These are phyloP conservation scores for Cyanoderma ruficeps DNA, from an alignment of 2,113 vertebrate species.

Conservation along the genomic window DNA sequence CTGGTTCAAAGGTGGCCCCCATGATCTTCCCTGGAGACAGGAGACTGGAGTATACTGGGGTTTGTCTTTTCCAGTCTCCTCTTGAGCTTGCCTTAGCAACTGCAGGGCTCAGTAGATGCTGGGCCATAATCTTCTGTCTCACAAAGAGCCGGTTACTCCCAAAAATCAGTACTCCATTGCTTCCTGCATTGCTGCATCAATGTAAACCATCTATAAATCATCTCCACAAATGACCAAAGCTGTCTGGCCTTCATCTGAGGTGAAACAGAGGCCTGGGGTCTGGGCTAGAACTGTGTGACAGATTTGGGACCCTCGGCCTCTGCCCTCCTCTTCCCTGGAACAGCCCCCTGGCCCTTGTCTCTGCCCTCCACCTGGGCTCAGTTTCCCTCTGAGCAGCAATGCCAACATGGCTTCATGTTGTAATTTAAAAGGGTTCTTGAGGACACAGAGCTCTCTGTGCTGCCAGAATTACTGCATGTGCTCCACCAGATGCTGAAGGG, in stretches of 20 bases:
- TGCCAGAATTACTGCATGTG: constrained; percentile 8
- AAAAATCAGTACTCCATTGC: not conserved
- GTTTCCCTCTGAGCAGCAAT: not conserved
- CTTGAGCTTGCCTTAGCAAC: not conserved
- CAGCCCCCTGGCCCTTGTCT: not conserved
- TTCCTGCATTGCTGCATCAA: not conserved
- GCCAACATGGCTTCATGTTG: not conserved
- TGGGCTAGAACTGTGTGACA: not conserved
- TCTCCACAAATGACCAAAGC: not conserved
- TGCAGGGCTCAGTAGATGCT: not conserved
- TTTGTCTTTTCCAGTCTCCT: not conserved
- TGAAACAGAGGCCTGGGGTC: not conserved
- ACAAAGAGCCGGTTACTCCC: not conserved
- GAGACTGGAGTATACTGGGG: accelerated
- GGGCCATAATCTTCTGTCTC: not conserved
- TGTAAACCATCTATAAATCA: not conserved
- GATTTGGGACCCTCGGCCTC: not conserved
- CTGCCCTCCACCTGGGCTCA: not conserved
- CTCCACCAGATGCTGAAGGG: constrained; percentile 40
- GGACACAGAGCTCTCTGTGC: not conserved
- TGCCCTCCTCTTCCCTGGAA: not conserved
- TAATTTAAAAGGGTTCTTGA: constrained; percentile 5
- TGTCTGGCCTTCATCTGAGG: not conserved
- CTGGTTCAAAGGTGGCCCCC: not conserved
- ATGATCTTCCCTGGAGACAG: not conserved